phyloP scores from a whole-genome alignment of 2,797 vertebrate genomes.

The Tympanoctomys barrerae region DNA sequence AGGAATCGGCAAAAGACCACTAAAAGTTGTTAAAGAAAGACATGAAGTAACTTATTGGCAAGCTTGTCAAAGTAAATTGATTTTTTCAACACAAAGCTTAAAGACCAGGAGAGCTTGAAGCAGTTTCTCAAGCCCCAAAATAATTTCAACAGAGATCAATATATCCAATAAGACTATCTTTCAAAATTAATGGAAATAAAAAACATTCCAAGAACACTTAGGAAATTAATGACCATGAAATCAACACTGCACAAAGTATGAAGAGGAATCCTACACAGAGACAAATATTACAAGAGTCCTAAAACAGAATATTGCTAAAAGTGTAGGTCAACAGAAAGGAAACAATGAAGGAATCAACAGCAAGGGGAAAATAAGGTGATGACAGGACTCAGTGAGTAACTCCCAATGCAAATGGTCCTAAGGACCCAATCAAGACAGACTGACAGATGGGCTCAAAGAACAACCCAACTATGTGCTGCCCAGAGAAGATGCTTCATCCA shows the following conservation, averaged over 20 bases:
- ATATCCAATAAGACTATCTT: neutral
- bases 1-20: neutral
- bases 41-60: neutral
- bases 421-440: neutral
- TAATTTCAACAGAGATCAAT: neutral
- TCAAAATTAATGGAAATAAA: neutral
- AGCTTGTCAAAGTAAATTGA: neutral
- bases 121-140: neutral
- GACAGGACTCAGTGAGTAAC: neutral
- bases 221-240: neutral
- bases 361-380: neutral
- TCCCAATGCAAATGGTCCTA: neutral
- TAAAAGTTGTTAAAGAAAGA: neutral
- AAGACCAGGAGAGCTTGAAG: neutral
- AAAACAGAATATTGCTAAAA: neutral
- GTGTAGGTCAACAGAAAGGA: neutral
- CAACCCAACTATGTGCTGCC: neutral
- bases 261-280: neutral
- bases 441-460: neutral
- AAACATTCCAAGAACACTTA: neutral
- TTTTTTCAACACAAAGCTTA: neutral
- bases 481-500: neutral
- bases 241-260: neutral
- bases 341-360: neutral
- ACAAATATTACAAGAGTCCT: neutral